These are phyloP conservation scores for Mamestra configurata DNA, from an alignment of 1,140 invertebrate genomes.

Conservation along the genomic window DNA sequence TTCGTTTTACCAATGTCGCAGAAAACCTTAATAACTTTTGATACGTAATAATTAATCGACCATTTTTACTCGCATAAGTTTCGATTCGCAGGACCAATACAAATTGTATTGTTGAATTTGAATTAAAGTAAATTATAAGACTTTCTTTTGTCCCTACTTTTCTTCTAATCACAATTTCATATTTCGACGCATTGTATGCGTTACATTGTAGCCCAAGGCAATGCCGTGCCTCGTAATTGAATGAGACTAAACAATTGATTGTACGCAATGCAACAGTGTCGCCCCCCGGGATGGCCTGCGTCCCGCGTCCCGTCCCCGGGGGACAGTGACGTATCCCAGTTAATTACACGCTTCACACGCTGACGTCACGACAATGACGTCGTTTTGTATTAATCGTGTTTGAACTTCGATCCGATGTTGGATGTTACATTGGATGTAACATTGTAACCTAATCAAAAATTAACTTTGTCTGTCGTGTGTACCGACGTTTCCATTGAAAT, in stretches of 20 bases:
- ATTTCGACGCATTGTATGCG: neutral
- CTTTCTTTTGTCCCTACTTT: no score
- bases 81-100: neutral
- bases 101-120: neutral
- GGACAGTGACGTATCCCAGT: slow-evolving; percentile 54
- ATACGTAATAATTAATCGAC: no score
- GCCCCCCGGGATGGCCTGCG: neutral
- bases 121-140: neutral
- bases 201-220: neutral
- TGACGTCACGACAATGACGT: slow-evolving; percentile 56
- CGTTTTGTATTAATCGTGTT: slow-evolving; percentile 39
- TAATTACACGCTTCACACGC: slow-evolving; percentile 71
- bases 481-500: neutral
- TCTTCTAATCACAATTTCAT: neutral
- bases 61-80: neutral
- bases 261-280: slow-evolving; percentile 39
- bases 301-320: slow-evolving; percentile 18
- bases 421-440: no score
- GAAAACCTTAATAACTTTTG: no score
- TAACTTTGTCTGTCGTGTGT: neutral
- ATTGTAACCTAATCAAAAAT: slow-evolving; percentile 24
- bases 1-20: no score
- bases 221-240: slow-evolving; percentile 56
- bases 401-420: slow-evolving; percentile 19
- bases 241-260: slow-evolving; percentile 53